Evolutionary conservation across 2,888 invertebrate genomes (phyloP).

Genomic region (Icerya purchasi): DNA sequence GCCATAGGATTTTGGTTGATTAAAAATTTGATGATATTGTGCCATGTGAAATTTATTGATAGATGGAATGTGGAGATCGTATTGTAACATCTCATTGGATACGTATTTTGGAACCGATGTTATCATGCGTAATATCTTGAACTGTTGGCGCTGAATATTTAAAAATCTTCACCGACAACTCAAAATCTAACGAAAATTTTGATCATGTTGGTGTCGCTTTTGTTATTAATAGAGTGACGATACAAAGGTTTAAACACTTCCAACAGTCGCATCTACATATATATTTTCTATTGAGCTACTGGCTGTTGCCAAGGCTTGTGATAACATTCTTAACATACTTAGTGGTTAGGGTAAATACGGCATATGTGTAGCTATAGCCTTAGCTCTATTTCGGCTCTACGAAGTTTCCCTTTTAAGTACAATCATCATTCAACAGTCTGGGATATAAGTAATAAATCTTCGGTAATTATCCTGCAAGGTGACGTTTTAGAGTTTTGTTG

Average conservation of each 20-base stretch:
- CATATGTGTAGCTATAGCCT: background rate
- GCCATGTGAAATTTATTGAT: too few relatives aligned
- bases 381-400: too few relatives aligned
- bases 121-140: too few relatives aligned
- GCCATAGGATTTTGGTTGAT: too few relatives aligned
- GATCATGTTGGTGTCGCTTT: background rate
- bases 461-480: background rate
- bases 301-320: background rate
- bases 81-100: too few relatives aligned
- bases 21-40: too few relatives aligned
- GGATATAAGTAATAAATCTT: background rate
- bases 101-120: too few relatives aligned
- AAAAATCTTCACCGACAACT: background rate
- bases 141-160: too few relatives aligned
- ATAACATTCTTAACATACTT: background rate
- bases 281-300: background rate
- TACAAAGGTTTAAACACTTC: background rate
- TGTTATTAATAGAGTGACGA: background rate
- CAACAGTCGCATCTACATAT: background rate
- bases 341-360: background rate
- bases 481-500: background rate
- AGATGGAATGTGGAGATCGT: too few relatives aligned
- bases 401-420: too few relatives aligned
- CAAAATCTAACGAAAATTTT: background rate
- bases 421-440: too few relatives aligned